A percentile compares a stretch with the other conserved stretches of the same genome.
phyloP scores from a whole-genome alignment of 1,140 invertebrate genomes.

The Drosophila dunni region DNA sequence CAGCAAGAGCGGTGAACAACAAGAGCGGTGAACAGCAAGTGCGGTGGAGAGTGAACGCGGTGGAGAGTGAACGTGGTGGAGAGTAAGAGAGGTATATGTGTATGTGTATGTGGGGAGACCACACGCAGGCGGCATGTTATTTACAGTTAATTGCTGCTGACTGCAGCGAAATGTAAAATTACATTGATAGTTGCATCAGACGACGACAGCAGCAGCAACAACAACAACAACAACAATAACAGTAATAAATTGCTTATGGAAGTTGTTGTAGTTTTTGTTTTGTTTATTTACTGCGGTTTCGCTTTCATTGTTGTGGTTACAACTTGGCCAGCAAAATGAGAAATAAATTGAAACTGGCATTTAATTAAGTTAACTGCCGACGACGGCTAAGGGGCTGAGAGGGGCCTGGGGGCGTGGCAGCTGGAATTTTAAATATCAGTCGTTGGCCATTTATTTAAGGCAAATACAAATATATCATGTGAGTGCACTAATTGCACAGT shows the following conservation, averaged over 20 bases:
- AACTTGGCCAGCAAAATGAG: conserved; percentile 49
- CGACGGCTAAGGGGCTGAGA: not conserved
- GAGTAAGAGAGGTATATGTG: not conserved
- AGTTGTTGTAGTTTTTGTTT: conserved; percentile 34
- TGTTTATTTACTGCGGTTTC: conserved; percentile 68
- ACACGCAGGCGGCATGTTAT: conserved; percentile 73
- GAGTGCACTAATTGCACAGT: conserved; percentile 63
- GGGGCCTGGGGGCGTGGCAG: not conserved
- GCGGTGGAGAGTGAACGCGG: not conserved
- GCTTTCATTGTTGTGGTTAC: conserved; percentile 74
- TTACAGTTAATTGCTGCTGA: conserved; percentile 77
- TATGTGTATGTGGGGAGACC: conserved; percentile 39
- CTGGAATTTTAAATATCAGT: conserved; percentile 29
- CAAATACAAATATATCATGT: conserved; percentile 55
- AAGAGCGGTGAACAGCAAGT: not conserved
- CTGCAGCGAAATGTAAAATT: conserved; percentile 67
- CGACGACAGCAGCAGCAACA: conserved; percentile 39
- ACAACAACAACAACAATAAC: conserved; percentile 28
- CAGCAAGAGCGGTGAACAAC: not conserved
- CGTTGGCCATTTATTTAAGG: conserved; percentile 67
- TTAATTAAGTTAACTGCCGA: conserved; percentile 75
- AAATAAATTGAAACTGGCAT: conserved; percentile 82
- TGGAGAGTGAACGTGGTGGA: not conserved
- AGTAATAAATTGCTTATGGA: conserved; percentile 38
- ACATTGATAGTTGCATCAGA: conserved; percentile 73